Base-by-base conservation (phyloP, 2,797 vertebrate species). In the Chaunax sp. region DNA sequence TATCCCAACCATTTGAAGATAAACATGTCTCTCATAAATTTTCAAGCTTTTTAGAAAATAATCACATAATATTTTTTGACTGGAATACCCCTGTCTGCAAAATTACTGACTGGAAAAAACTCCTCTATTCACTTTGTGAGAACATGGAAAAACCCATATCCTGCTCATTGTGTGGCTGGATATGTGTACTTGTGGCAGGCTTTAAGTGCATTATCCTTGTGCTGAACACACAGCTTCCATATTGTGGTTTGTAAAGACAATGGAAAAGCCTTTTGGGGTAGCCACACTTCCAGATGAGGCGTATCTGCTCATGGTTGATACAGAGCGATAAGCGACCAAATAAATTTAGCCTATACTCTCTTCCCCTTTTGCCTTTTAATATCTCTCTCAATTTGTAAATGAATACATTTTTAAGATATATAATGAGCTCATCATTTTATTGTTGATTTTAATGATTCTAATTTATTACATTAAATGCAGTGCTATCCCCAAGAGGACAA, bases 121-220 rank as follows among this genome's bases (percentile, higher is more conserved):
- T 93, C 87, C 87, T 94, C 93, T 80, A 87, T 92, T 90, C 89
- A 92, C 90, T 94, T 90, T 81, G 88, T 94, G 80, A 92, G 94
- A 95, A 93, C 93, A 93, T 94, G 94, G 95, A 92, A 96, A 96
- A 94, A 94, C 88, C 90, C 94, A 95, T 96, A 96, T 96, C 94
- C 95, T 95, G 94, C 87, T 89, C 90, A 89, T 93, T 91, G 90
- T 90, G 87, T 83, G 80, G 83, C 83, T 78, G 87, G 82, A 70
- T 88, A 77, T 91, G 85, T 82, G 83, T 89, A 87, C 90, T 92
- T 93, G 93, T 89, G 94, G 93, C 82, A 78, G 90, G 64, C 84
- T 88, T 91, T 91, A 92, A 94, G 93, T 94, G 93, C 93, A 92
- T 93, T 90, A 88, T 88, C 82, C 87, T 93, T 89, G 85, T 92